phyloP scores from a whole-genome alignment of 1,140 invertebrate species.

The Agraylea sexmaculata region DNA sequence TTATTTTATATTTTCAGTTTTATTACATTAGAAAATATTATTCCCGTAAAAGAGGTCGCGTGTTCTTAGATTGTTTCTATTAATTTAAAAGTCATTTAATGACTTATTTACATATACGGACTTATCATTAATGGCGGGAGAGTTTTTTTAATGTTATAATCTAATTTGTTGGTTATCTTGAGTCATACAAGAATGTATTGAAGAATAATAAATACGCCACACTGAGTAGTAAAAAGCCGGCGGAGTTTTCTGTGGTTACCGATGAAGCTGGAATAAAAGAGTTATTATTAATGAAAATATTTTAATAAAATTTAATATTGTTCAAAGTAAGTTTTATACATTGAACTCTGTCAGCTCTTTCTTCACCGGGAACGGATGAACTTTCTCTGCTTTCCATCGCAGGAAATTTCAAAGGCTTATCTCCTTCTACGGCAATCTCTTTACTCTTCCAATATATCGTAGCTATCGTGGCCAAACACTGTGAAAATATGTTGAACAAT shows the following conservation, averaged over 20 bases:
- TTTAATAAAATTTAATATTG: slow-evolving; percentile 1
- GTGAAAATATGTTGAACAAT: slow-evolving; percentile 12
- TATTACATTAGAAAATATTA: too few relatives aligned
- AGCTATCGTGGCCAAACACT: slow-evolving; percentile 59
- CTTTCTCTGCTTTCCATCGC: slow-evolving; percentile 49
- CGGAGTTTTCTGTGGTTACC: neutral
- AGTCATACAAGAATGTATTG: neutral
- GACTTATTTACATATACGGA: too few relatives aligned
- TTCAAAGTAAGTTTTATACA: slow-evolving; percentile 24
- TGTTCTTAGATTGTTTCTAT: too few relatives aligned
- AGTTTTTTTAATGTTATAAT: too few relatives aligned
- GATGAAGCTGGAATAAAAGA: neutral
- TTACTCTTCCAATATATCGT: slow-evolving; percentile 61
- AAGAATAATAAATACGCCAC: neutral
- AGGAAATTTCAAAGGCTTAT: slow-evolving; percentile 47
- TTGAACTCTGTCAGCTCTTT: slow-evolving; percentile 45
- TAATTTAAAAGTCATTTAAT: too few relatives aligned
- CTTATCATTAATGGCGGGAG: too few relatives aligned
- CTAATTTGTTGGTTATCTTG: too few relatives aligned
- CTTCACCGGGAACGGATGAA: slow-evolving; percentile 33
- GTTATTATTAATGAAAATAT: slow-evolving; percentile 1
- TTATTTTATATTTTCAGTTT: too few relatives aligned
- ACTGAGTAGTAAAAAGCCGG: neutral
- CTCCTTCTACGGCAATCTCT: slow-evolving; percentile 59
- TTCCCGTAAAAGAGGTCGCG: too few relatives aligned